phyloP scores from a whole-genome alignment of 1,140 invertebrate genomes.

The Pseudobourletiella spinata region DNA sequence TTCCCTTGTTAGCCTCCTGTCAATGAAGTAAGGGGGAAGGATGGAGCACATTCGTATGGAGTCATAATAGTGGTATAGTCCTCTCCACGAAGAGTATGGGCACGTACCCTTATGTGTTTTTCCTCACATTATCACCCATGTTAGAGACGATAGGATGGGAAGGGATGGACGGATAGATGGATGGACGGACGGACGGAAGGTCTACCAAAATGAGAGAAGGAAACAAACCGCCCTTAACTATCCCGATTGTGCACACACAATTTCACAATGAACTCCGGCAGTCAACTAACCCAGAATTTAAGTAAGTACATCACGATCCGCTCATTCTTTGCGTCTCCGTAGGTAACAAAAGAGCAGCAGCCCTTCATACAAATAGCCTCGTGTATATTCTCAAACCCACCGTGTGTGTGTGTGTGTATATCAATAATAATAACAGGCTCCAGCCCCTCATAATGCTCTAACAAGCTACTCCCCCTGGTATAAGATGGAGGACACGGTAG shows the following conservation, averaged over 20 bases:
- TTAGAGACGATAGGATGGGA: too few relatives aligned
- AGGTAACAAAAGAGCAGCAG: too few relatives aligned
- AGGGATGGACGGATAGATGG: background rate
- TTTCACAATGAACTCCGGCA: slow-evolving; percentile 11
- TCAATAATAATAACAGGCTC: too few relatives aligned
- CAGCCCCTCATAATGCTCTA: background rate
- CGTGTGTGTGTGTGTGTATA: too few relatives aligned
- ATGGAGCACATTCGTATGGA: background rate
- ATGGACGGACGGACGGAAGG: background rate
- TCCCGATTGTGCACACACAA: slow-evolving; percentile 28
- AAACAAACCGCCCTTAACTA: slow-evolving; percentile 36
- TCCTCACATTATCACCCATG: slow-evolving; percentile 12
- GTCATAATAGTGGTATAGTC: too few relatives aligned
- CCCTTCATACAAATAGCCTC: background rate
- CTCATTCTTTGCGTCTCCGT: background rate
- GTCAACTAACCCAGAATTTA: background rate
- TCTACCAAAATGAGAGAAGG: slow-evolving; percentile 11
- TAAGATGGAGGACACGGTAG: too few relatives aligned
- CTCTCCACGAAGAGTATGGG: slow-evolving; percentile 9
- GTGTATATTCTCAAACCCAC: background rate
- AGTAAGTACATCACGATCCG: background rate
- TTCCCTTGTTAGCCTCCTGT: slow-evolving; percentile 6
- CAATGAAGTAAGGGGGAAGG: slow-evolving; percentile 17
- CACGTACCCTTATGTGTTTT: slow-evolving; percentile 19
- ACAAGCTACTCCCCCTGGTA: too few relatives aligned